These are phyloP conservation scores for Drosophila hydei DNA, from an alignment of 1,140 invertebrate species.

Conservation along the genomic window DNA sequence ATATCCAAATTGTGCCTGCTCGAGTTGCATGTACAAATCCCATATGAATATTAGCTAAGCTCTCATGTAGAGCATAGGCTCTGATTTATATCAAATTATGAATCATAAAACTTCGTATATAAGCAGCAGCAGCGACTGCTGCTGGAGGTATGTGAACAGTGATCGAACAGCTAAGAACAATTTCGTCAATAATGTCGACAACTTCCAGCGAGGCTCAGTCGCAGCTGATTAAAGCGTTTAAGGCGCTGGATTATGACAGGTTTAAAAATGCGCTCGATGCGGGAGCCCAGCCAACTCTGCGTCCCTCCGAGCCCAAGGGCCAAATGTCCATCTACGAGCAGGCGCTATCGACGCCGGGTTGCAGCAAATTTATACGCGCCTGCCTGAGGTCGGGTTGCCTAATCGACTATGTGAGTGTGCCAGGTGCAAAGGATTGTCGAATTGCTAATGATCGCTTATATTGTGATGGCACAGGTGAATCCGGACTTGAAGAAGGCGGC, in stretches of 20 bases:
- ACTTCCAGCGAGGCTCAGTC: background rate
- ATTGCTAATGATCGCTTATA: too few species aligned
- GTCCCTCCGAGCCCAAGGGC: too few species aligned
- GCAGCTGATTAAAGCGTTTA: background rate
- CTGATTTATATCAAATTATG: too few species aligned
- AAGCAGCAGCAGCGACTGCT: background rate
- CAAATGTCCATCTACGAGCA: slow-evolving; percentile 3
- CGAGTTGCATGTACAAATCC: too few species aligned
- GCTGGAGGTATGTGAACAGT: background rate
- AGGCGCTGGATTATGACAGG: background rate
- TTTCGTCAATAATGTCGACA: background rate
- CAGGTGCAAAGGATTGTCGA: too few species aligned
- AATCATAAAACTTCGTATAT: too few species aligned
- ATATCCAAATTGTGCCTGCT: too few species aligned
- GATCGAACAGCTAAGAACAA: background rate
- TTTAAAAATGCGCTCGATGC: background rate
- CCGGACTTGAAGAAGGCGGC: background rate
- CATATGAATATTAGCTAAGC: too few species aligned
- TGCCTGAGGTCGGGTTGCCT: slow-evolving; percentile 5
- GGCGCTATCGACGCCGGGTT: background rate
- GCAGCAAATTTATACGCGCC: background rate
- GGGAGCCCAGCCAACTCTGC: background rate
- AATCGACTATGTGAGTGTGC: slow-evolving; percentile 15
- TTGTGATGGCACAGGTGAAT: too few species aligned
- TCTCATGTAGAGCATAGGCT: too few species aligned